These are phyloP conservation scores for Andrena marginata DNA, from an alignment of 2,888 invertebrate genomes.

Conservation along the genomic window DNA sequence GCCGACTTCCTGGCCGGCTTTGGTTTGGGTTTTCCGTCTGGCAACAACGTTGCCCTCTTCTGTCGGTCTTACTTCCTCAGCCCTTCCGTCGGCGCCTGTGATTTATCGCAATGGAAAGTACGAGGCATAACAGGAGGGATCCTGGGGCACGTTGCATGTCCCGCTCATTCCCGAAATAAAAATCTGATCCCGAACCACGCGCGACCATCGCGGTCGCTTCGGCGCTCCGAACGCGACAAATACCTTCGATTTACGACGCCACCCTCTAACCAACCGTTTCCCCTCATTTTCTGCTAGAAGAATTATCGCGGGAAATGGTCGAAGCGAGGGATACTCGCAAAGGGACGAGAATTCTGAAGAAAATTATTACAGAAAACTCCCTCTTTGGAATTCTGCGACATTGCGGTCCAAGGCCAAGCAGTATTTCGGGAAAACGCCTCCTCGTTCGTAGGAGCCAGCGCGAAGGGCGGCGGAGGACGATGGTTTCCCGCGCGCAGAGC, in stretches of 20 bases:
- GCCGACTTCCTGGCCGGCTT: conserved; percentile 51
- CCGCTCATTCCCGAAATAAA: conserved; percentile 74
- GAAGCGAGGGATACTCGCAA: too few species aligned
- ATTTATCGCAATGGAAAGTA: conserved; percentile 84
- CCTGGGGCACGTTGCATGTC: conserved; percentile 69
- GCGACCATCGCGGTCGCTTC: neutral
- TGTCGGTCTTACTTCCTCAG: conserved; percentile 72
- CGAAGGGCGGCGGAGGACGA: neutral
- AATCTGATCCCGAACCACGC: conserved; percentile 60
- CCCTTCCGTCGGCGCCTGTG: conserved; percentile 81
- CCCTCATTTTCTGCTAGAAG: neutral
- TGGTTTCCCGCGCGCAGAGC: conserved; percentile 9
- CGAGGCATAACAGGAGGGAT: conserved; percentile 83
- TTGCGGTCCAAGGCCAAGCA: too few species aligned
- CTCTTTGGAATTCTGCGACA: too few species aligned
- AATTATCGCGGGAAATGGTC: neutral
- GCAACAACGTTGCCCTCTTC: conserved; percentile 58
- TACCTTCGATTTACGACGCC: conserved; percentile 33
- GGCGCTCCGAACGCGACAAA: conserved; percentile 28
- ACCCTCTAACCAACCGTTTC: conserved; percentile 32
- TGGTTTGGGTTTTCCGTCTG: conserved; percentile 65
- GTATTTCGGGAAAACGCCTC: too few species aligned
- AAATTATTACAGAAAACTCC: too few species aligned
- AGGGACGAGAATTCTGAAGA: neutral
- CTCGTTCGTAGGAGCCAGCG: too few species aligned